Evolutionary conservation across 2,888 invertebrate genomes (phyloP).

Genomic region (Galerucella calmariensis): DNA sequence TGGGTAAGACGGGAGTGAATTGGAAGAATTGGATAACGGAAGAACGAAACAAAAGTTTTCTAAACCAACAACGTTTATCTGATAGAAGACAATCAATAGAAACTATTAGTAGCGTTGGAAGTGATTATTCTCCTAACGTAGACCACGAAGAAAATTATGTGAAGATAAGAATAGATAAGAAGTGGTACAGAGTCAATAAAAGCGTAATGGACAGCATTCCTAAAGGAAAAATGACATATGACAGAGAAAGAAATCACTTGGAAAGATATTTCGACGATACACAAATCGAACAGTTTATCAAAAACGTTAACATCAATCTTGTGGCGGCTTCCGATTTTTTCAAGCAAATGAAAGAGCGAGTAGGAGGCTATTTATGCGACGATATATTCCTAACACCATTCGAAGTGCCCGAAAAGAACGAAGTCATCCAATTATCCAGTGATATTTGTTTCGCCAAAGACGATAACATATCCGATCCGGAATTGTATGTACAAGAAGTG

Average conservation of each 20-base stretch:
- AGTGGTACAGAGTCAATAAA: conserved; percentile 37
- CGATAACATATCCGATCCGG: conserved; percentile 49
- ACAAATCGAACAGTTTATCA: conserved; percentile 50
- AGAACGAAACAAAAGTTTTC: conserved; percentile 31
- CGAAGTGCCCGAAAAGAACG: conserved; percentile 37
- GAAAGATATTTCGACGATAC: conserved; percentile 52
- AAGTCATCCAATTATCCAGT: conserved; percentile 46
- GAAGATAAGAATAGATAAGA: conserved; percentile 39
- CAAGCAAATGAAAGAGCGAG: conserved; percentile 29
- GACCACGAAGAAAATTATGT: conserved; percentile 24
- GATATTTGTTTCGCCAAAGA: conserved; percentile 48
- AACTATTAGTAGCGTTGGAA: conserved; percentile 38
- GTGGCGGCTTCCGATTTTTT: conserved; percentile 27
- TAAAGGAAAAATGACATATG: conserved; percentile 51
- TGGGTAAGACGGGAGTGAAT: neutral
- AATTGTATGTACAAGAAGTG: conserved; percentile 53
- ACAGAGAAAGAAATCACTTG: conserved; percentile 48
- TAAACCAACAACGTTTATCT: conserved; percentile 10
- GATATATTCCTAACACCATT: conserved; percentile 28
- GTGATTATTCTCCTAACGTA: conserved; percentile 35
- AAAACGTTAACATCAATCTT: conserved; percentile 40
- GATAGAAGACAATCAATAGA: conserved; percentile 39
- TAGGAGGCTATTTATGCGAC: conserved; percentile 16
- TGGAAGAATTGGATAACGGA: conserved; percentile 38
- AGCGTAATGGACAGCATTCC: conserved; percentile 43